These are phyloP conservation scores for Calameuta pallipes DNA, from an alignment of 2,888 invertebrate species.

Conservation along the genomic window DNA sequence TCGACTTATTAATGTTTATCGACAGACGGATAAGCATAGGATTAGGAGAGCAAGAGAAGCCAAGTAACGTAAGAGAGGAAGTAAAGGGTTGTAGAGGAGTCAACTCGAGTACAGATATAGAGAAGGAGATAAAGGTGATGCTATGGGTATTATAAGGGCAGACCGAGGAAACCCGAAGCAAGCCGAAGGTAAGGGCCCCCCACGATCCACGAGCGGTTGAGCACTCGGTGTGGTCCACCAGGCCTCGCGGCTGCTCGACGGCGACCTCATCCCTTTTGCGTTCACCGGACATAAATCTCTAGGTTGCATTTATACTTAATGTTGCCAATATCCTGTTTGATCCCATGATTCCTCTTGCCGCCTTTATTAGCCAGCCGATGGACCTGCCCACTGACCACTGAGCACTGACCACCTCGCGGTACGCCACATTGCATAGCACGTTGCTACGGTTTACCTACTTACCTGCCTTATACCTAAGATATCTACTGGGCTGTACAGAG, in stretches of 20 bases:
- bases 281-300: constrained; percentile 52
- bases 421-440: constrained; percentile 2
- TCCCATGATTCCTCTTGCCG: constrained; percentile 37
- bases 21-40: background rate
- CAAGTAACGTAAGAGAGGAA: background rate
- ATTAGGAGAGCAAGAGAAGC: background rate
- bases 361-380: constrained; percentile 35
- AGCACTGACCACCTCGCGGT: background rate
- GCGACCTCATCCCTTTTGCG: constrained; percentile 57
- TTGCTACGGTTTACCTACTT: background rate
- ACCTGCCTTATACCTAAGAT: background rate
- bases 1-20: too few species aligned
- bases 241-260: constrained; percentile 45
- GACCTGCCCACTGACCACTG: constrained; percentile 1
- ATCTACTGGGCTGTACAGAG: background rate
- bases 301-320: constrained; percentile 58
- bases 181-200: constrained; percentile 56
- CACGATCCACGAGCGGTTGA: constrained; percentile 50
- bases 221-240: constrained; percentile 60
- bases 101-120: background rate
- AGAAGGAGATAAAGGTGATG: background rate
- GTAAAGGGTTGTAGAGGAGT: background rate
- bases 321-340: constrained; percentile 59
- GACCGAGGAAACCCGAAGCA: constrained; percentile 28
- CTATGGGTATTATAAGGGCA: background rate